Evolutionary conservation across 2,113 vertebrate genomes (phyloP).

Genomic region (Psephotus haematonotus): DNA sequence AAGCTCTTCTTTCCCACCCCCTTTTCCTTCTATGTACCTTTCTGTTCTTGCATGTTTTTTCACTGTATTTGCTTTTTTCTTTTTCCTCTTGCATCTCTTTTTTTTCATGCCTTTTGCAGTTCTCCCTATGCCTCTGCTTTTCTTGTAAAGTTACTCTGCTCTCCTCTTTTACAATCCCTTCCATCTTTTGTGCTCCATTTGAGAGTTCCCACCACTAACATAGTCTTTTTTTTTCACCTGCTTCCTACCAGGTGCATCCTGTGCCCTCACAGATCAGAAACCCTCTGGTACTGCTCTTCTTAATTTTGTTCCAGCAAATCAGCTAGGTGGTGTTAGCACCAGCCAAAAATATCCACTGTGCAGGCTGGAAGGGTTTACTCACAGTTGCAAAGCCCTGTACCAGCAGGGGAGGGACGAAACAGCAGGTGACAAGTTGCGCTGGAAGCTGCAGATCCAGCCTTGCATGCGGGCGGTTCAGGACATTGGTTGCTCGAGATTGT

Average conservation of each 20-base stretch:
- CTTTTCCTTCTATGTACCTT: neutral
- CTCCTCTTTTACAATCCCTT: neutral
- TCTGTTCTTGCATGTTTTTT: neutral
- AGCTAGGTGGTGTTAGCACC: neutral
- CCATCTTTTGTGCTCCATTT: neutral
- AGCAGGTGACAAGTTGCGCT: too few relatives aligned
- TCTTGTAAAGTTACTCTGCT: neutral
- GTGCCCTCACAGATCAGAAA: neutral
- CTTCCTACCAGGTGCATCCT: neutral
- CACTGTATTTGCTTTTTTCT: neutral
- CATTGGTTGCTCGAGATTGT: too few relatives aligned
- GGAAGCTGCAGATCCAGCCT: too few relatives aligned
- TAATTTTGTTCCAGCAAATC: neutral
- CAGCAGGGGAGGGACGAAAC: too few relatives aligned
- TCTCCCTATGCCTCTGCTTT: neutral
- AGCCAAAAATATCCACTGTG: neutral
- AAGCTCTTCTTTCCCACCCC: neutral
- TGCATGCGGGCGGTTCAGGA: too few relatives aligned
- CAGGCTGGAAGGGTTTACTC: too few relatives aligned
- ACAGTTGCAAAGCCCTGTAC: too few relatives aligned
- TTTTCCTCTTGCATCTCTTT: neutral
- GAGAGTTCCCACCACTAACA: neutral
- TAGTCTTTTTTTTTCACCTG: neutral
- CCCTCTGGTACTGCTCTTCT: neutral
- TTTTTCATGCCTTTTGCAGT: neutral